These are phyloP conservation scores for Neopipo cinnamomea DNA, from an alignment of 2,113 vertebrate genomes.

Conservation along the genomic window DNA sequence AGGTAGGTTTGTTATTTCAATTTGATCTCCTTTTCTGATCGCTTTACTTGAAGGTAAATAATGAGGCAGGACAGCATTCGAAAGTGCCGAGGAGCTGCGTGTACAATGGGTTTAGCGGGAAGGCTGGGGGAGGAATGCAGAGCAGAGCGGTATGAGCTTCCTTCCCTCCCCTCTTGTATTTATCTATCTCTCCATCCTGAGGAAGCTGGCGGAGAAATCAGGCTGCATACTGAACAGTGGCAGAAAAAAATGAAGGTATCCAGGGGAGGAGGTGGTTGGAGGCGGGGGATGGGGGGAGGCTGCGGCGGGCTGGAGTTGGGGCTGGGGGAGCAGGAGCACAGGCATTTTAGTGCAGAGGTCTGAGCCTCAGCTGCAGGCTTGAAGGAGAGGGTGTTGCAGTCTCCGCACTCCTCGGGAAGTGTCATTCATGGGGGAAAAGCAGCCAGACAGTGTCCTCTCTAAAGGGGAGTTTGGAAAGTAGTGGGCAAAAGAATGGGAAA, in stretches of 20 bases:
- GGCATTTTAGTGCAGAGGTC: not conserved
- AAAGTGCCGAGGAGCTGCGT: constrained; percentile 10
- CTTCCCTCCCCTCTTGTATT: not conserved
- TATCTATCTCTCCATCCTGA: constrained; percentile 14
- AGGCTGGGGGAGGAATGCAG: constrained; percentile 25
- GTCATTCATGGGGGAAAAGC: constrained; percentile 50
- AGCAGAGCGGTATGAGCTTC: not conserved
- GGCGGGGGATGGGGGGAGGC: not conserved
- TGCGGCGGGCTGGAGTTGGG: not conserved
- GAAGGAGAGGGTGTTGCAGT: not conserved
- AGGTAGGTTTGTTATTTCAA: constrained; percentile 56
- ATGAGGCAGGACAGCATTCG: constrained; percentile 23
- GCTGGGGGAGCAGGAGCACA: not conserved
- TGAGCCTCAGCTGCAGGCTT: constrained; percentile 4
- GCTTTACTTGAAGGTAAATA: constrained; percentile 49
- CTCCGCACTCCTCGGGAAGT: constrained; percentile 50
- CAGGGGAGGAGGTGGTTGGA: not conserved
- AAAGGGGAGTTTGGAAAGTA: constrained; percentile 2
- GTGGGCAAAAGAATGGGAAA: not conserved
- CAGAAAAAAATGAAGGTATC: constrained; percentile 13
- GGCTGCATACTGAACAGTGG: constrained; percentile 22
- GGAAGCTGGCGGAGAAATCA: constrained; percentile 38
- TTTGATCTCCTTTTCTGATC: constrained; percentile 19
- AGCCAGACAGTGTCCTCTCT: not conserved
- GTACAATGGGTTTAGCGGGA: constrained; percentile 22